These are phyloP conservation scores for Macrotis lagotis DNA, from an alignment of 2,113 vertebrate species.

Conservation along the genomic window DNA sequence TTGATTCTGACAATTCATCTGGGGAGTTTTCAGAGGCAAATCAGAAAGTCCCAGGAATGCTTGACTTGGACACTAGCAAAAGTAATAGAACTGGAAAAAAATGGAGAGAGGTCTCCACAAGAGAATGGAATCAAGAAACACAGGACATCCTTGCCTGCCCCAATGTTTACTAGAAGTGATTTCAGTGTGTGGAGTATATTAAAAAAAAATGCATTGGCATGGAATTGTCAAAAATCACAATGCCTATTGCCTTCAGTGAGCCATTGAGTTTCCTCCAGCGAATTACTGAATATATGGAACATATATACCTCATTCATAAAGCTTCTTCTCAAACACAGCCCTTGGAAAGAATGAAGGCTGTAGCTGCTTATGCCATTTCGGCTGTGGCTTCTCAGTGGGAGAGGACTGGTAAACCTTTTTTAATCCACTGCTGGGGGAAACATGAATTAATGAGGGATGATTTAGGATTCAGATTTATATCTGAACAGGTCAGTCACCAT, in stretches of 20 bases:
- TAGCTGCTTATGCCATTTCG: constrained; percentile 96
- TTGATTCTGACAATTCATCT: constrained; percentile 95
- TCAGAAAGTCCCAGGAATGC: constrained; percentile 86
- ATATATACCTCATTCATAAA: constrained; percentile 94
- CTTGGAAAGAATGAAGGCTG: constrained; percentile 87
- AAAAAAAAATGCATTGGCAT: constrained; percentile 97
- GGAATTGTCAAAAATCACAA: constrained; percentile 99
- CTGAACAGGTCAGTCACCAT: constrained; percentile 98
- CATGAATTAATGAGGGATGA: constrained; percentile 89
- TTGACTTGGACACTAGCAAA: constrained; percentile 81
- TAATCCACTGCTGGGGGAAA: constrained; percentile 97
- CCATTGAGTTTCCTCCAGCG: constrained; percentile 97
- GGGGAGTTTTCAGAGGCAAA: constrained; percentile 92
- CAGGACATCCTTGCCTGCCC: constrained; percentile 92
- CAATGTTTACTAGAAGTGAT: constrained; percentile 94
- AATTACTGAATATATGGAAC: constrained; percentile 95
- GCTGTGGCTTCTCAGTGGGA: constrained; percentile 98
- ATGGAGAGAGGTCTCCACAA: constrained; percentile 86
- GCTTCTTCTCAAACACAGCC: constrained; percentile 89
- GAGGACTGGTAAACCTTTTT: constrained; percentile 98
- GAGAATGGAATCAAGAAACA: constrained; percentile 95
- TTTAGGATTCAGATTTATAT: constrained; percentile 93
- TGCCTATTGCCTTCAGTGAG: constrained; percentile 98
- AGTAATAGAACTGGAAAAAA: constrained; percentile 79
- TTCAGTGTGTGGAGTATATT: constrained; percentile 97